phyloP scores from a whole-genome alignment of 2,113 vertebrate genomes.

The Physeter macrocephalus region DNA sequence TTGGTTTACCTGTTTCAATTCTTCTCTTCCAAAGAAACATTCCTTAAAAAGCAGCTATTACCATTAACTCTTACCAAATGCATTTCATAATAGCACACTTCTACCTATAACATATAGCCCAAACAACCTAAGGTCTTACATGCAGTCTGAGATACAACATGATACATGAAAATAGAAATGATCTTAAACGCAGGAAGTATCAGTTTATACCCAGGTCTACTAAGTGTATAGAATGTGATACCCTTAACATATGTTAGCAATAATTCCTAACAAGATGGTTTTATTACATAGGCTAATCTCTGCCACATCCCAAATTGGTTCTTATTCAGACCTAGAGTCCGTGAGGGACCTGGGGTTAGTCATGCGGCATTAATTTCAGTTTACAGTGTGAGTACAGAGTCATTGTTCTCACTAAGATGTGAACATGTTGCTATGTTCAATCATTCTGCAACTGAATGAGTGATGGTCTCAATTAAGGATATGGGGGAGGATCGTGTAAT shows the following conservation, averaged over 20 bases:
- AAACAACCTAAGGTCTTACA: not conserved
- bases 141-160: not conserved
- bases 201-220: not conserved
- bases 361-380: not conserved
- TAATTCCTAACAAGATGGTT: not conserved
- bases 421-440: not conserved
- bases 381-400: not conserved
- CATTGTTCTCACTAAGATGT: not conserved
- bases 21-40: not conserved
- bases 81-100: not conserved
- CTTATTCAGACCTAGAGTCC: not conserved
- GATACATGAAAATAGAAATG: not conserved
- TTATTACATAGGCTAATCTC: not conserved
- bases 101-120: not conserved
- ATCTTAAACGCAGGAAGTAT: not conserved
- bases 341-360: not conserved
- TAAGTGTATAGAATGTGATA: not conserved
- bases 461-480: not conserved
- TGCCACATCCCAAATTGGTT: not conserved
- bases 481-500: not conserved
- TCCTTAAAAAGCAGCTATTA: not conserved
- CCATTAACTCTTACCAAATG: not conserved
- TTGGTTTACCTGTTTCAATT: not conserved
- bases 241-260: not conserved
- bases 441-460: not conserved